Evolutionary conservation across 1,140 invertebrate species (phyloP).

Genomic region (Apolygus lucorum): DNA sequence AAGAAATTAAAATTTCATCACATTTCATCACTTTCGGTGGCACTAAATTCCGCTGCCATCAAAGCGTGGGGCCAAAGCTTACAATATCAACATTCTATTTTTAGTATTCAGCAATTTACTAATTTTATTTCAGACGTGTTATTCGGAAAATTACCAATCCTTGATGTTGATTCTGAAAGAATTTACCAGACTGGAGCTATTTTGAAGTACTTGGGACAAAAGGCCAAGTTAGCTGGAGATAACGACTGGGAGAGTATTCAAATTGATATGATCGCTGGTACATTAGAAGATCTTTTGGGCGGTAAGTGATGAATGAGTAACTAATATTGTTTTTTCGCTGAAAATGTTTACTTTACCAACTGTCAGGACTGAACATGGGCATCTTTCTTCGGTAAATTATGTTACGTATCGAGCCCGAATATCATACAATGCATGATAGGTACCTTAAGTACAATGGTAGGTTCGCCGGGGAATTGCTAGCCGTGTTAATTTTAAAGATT

Average conservation of each 20-base stretch:
- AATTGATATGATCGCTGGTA: not conserved
- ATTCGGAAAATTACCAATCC: slow-evolving; percentile 45
- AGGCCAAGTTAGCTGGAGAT: slow-evolving; percentile 43
- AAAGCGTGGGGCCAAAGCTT: too few species aligned
- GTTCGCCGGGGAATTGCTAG: too few species aligned
- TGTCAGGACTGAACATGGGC: too few species aligned
- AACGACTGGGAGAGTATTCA: slow-evolving; percentile 29
- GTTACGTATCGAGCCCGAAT: not conserved
- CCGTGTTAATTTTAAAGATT: not conserved
- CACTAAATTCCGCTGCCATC: too few species aligned
- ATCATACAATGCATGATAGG: not conserved
- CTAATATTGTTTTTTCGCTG: not conserved
- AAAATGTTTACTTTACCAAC: too few species aligned
- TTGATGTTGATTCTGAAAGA: slow-evolving; percentile 44
- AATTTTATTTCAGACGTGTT: slow-evolving; percentile 38
- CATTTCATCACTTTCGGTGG: too few species aligned
- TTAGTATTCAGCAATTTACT: not conserved
- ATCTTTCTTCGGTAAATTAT: too few species aligned
- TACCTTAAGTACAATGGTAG: too few species aligned
- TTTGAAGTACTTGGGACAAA: slow-evolving; percentile 44
- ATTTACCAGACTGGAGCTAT: slow-evolving; percentile 46
- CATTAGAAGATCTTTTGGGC: slow-evolving; percentile 1
- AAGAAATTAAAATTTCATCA: too few species aligned
- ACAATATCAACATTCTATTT: not conserved
- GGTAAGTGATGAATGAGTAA: not conserved